Percentiles rank a stretch among this genome's conserved stretches.
Evolutionary conservation across 2,113 vertebrate species (phyloP).

Genomic region (Caretta caretta): DNA sequence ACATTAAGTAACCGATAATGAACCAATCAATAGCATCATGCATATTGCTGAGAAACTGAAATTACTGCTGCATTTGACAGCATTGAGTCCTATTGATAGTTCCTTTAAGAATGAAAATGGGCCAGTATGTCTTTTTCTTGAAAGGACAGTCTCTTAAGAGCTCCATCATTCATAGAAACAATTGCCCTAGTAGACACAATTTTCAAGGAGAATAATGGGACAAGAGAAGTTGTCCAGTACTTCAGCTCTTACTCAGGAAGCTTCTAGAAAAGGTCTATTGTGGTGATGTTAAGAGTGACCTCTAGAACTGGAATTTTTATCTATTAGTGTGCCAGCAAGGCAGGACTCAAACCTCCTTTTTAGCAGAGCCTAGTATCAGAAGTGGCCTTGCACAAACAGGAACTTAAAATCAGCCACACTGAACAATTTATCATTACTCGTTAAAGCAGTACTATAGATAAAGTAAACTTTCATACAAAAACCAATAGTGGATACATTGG

Average conservation of each 20-base stretch:
- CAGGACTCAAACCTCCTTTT: not conserved
- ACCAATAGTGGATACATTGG: constrained; percentile 63
- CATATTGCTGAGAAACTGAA: not conserved
- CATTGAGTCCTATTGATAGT: not conserved
- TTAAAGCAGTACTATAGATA: constrained; percentile 63
- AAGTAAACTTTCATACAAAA: constrained; percentile 62
- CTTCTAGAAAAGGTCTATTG: not conserved
- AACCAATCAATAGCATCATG: not conserved
- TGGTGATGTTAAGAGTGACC: not conserved
- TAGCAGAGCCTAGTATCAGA: not conserved
- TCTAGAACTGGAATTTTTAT: accelerated
- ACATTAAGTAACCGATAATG: not conserved
- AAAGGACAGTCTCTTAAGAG: not conserved
- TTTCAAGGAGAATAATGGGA: not conserved
- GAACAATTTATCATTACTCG: constrained; percentile 44
- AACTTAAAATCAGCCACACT: not conserved
- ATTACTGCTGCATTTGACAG: not conserved
- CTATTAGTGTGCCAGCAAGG: not conserved
- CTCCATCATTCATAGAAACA: not conserved
- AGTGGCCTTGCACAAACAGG: not conserved
- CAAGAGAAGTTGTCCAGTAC: not conserved
- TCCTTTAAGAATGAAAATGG: not conserved
- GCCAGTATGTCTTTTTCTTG: not conserved
- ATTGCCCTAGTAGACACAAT: not conserved
- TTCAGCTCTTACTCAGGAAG: not conserved